A percentile compares a stretch with the other conserved stretches of the same genome.
Conservation (phyloP, 2,113 vertebrate species). For the Conger conger region DNA sequence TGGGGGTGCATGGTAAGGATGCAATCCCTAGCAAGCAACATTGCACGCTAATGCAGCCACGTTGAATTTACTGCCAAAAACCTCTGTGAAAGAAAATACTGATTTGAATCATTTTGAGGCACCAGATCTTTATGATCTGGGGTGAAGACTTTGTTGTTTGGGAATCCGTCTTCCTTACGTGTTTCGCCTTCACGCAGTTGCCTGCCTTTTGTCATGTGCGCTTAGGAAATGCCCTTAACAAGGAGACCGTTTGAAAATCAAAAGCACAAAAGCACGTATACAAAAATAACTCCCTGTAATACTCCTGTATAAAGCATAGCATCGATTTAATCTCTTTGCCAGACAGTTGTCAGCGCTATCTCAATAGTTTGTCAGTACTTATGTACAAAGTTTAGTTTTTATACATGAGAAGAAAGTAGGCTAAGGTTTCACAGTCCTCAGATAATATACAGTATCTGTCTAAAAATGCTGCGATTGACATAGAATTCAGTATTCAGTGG, state of each 20-base stretch:
- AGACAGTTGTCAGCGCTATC: neutral
- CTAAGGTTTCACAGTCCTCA: neutral
- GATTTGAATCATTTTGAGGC: neutral
- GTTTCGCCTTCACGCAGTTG: conserved; percentile 1
- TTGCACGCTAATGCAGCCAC: neutral
- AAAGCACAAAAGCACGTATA: neutral
- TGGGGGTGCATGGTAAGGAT: neutral
- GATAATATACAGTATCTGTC: no score
- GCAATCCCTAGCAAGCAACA: neutral
- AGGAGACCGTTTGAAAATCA: neutral
- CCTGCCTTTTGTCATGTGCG: neutral
- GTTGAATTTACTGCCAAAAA: neutral
- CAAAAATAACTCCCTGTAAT: neutral
- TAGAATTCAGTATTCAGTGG: no score
- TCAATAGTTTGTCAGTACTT: no score
- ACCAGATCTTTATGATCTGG: neutral
- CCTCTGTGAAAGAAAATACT: neutral
- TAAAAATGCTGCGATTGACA: no score
- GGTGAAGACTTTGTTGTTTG: neutral
- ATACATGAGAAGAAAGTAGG: neutral
- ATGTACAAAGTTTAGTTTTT: neutral
- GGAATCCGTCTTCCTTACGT: neutral
- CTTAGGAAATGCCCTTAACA: neutral
- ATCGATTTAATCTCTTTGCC: neutral
- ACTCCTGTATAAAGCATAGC: neutral